Percentiles rank a stretch among this genome's conserved stretches.
Conservation (phyloP, 2,113 vertebrate genomes). For the Callospermophilus lateralis region DNA sequence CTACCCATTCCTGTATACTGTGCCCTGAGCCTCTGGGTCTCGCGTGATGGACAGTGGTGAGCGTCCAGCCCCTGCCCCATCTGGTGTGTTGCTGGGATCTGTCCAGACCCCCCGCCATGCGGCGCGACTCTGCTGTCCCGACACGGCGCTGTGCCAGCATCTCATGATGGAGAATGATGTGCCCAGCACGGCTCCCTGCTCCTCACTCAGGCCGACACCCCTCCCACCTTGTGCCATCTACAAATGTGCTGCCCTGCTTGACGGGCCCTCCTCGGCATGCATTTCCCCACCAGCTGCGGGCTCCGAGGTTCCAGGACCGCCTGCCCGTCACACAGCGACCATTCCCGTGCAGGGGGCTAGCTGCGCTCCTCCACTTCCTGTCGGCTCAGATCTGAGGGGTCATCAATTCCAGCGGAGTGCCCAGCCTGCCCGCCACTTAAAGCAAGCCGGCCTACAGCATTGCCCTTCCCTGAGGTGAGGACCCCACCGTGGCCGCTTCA, state of each 20-base stretch:
- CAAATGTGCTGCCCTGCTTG: neutral
- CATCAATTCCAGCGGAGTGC: rapidly evolving
- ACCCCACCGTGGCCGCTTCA: neutral
- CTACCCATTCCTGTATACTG: conserved; percentile 60
- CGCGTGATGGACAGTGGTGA: conserved; percentile 67
- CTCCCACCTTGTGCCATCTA: neutral
- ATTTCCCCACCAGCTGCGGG: neutral
- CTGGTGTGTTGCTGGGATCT: conserved; percentile 71
- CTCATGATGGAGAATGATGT: conserved; percentile 61
- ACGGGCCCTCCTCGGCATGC: neutral
- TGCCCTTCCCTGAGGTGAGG: neutral
- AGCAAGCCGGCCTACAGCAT: neutral
- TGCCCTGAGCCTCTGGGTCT: conserved; percentile 70
- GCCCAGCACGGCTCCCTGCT: conserved; percentile 61
- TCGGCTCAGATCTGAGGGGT: neutral
- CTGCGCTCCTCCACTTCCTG: rapidly evolving
- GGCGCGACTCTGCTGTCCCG: neutral
- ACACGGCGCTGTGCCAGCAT: neutral
- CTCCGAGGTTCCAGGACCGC: neutral
- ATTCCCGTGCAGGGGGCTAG: neutral
- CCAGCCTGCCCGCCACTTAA: no score
- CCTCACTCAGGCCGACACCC: neutral
- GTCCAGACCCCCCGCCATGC: neutral
- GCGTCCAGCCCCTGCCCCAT: conserved; percentile 45
- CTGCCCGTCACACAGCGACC: neutral